These are phyloP conservation scores for Hylaeus anthracinus DNA, from an alignment of 1,140 invertebrate genomes.

Conservation along the genomic window DNA sequence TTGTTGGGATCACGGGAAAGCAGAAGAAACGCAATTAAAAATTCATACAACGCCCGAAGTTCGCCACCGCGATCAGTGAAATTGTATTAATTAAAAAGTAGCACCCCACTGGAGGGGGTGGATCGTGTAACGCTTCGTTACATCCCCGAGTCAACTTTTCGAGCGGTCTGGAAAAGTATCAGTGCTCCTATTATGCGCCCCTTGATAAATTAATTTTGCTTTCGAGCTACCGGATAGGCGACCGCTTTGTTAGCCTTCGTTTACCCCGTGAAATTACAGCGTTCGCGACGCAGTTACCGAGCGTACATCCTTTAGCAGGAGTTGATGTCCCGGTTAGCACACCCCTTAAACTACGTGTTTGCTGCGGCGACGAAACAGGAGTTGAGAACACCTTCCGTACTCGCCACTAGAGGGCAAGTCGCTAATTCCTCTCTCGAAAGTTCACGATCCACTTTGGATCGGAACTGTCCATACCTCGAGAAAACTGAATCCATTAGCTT, in stretches of 20 bases:
- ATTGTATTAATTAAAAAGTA: slow-evolving; percentile 25
- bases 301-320: slow-evolving; percentile 26
- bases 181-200: slow-evolving; percentile 16
- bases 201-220: slow-evolving; percentile 53
- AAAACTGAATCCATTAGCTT: no score
- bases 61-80: neutral
- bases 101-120: no score
- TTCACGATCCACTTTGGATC: no score
- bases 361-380: no score
- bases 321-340: neutral
- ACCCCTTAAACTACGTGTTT: no score
- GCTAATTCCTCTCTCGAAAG: no score
- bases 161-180: slow-evolving; percentile 11
- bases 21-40: slow-evolving; percentile 6
- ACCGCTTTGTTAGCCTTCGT: slow-evolving; percentile 52
- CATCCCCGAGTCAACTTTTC: neutral
- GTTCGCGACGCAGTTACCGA: slow-evolving; percentile 48
- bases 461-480: no score
- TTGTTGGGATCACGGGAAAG: neutral
- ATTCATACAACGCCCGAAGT: neutral
- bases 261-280: slow-evolving; percentile 55
- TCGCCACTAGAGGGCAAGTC: no score
- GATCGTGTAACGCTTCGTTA: neutral
- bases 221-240: slow-evolving; percentile 34
- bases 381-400: no score